phyloP scores from a whole-genome alignment of 2,113 vertebrate genomes.

The Thalassoma bifasciatum region DNA sequence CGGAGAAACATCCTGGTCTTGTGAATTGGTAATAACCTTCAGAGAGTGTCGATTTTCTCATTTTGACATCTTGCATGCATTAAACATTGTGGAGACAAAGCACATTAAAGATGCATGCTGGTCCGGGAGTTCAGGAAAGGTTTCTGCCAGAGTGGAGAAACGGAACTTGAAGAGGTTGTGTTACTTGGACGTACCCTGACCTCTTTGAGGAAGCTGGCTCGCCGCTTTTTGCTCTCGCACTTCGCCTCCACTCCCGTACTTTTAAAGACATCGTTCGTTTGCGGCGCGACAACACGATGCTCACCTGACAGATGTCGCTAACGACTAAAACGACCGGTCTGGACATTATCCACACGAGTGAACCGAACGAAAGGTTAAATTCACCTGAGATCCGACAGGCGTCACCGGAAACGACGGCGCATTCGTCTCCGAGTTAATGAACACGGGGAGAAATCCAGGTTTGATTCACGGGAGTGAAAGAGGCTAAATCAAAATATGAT shows the following conservation, averaged over 20 bases:
- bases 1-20: conserved; percentile 33
- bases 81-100: conserved; percentile 54
- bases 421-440: conserved; percentile 48
- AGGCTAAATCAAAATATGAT: conserved; percentile 57
- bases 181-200: no score
- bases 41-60: conserved; percentile 54
- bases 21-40: conserved; percentile 59
- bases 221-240: no score
- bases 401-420: conserved; percentile 23
- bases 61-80: conserved; percentile 51
- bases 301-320: conserved; percentile 25
- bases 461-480: conserved; percentile 43
- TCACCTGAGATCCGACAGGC: conserved; percentile 25
- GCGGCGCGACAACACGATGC: conserved; percentile 8
- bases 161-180: background rate
- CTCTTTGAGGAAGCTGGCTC: background rate
- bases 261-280: background rate
- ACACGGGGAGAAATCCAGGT: conserved; percentile 37
- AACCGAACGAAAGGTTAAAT: conserved; percentile 25
- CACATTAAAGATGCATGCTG: conserved; percentile 63
- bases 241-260: no score
- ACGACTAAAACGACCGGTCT: conserved; percentile 3
- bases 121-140: conserved; percentile 44
- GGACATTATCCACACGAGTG: conserved; percentile 2
- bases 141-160: conserved; percentile 4